Evolutionary conservation across 2,888 invertebrate species (phyloP).

Genomic region (Meandrusa payeni): DNA sequence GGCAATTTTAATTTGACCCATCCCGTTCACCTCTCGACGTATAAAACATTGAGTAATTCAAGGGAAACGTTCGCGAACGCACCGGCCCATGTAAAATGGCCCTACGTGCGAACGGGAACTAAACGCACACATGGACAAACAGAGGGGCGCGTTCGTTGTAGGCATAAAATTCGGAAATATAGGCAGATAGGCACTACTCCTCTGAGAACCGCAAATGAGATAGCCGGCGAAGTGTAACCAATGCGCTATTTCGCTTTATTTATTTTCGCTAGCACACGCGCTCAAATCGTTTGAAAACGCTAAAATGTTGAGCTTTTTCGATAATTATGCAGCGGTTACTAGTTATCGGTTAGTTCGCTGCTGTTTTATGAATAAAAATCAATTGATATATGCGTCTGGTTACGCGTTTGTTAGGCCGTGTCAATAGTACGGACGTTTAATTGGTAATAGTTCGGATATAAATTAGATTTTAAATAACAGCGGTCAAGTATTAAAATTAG

Average conservation of each 20-base stretch:
- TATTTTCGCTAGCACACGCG: slow-evolving; percentile 33
- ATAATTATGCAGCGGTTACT: slow-evolving; percentile 21
- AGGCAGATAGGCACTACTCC: slow-evolving; percentile 58
- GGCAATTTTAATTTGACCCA: slow-evolving; percentile 35
- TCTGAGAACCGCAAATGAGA: slow-evolving; percentile 67
- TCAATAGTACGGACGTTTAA: slow-evolving; percentile 19
- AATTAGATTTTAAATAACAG: slow-evolving; percentile 11
- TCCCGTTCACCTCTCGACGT: slow-evolving; percentile 33
- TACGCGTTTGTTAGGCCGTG: slow-evolving; percentile 20
- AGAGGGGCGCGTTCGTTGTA: slow-evolving; percentile 49
- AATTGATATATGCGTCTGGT: slow-evolving; percentile 20
- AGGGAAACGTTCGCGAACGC: slow-evolving; percentile 34
- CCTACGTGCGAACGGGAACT: slow-evolving; percentile 54
- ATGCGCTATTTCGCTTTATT: slow-evolving; percentile 59
- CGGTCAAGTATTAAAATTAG: slow-evolving; percentile 8
- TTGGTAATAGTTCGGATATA: slow-evolving; percentile 13
- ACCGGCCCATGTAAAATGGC: slow-evolving; percentile 47
- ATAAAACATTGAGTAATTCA: slow-evolving; percentile 26
- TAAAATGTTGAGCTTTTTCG: slow-evolving; percentile 23
- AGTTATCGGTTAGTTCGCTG: slow-evolving; percentile 15
- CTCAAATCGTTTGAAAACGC: slow-evolving; percentile 19
- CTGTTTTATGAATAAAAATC: slow-evolving; percentile 21
- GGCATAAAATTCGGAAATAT: slow-evolving; percentile 78
- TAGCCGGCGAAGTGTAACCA: slow-evolving; percentile 61
- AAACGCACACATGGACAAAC: slow-evolving; percentile 42